Evolutionary conservation across 1,140 invertebrate genomes (phyloP).

Genomic region (Nixonia krombeini): DNA sequence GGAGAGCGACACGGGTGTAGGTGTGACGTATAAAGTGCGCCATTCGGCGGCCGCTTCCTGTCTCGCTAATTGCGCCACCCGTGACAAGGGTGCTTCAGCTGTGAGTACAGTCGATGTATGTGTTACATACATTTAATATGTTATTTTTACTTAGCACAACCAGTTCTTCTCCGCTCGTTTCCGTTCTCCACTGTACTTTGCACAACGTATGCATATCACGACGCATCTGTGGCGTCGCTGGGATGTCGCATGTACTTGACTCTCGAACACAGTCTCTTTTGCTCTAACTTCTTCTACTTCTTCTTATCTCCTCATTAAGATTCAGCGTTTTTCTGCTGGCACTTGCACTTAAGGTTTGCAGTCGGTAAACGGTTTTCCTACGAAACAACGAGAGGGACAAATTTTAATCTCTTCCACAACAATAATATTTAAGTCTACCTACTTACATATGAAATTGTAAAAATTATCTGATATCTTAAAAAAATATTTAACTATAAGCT

Average conservation of each 20-base stretch:
- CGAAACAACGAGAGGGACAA: constrained; percentile 1
- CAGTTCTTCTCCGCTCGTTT: constrained; percentile 38
- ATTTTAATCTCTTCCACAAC: not conserved
- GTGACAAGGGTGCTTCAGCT: constrained; percentile 68
- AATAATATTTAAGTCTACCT: not conserved
- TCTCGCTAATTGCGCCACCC: constrained; percentile 67
- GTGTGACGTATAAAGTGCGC: constrained; percentile 69
- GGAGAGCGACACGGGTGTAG: constrained; percentile 68
- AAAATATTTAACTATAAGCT: too few relatives aligned
- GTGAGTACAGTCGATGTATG: constrained; percentile 65
- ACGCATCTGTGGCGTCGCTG: constrained; percentile 8
- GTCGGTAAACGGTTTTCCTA: not conserved
- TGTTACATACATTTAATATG: constrained; percentile 44
- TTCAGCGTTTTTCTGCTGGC: not conserved
- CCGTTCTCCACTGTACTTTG: constrained; percentile 32
- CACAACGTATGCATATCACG: constrained; percentile 24
- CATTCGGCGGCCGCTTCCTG: constrained; percentile 69
- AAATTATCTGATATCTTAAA: too few relatives aligned
- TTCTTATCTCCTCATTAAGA: constrained; percentile 3
- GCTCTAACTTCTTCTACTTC: constrained; percentile 1
- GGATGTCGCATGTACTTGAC: constrained; percentile 27
- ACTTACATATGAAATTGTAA: too few relatives aligned
- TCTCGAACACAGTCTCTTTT: not conserved
- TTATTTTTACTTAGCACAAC: constrained; percentile 44
- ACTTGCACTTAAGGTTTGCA: not conserved